Evolutionary conservation across 37 sponge, comb jelly and placozoan species (phyloP), one percentile per base, ranked within the genome.

Genomic region (Axinella damicornis): DNA sequence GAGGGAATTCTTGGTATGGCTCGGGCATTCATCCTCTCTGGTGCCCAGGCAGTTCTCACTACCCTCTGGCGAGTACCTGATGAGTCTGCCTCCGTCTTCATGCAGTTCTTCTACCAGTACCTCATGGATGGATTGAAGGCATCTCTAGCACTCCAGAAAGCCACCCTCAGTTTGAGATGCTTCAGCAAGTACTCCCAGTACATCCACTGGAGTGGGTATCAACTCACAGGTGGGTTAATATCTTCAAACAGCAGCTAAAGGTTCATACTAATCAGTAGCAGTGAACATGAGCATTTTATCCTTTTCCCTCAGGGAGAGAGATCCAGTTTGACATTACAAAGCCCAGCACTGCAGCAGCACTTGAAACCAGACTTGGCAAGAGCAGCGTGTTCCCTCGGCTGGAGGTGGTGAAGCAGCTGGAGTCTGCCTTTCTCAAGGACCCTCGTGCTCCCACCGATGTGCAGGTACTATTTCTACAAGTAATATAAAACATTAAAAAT

Each of bases 61-160:
- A 73, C 89, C 37, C 80, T 92, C 18, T 88, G 89, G 86, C 73
- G 83, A 32, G 90, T 92, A 17, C 92, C 92, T 5, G 95, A 95
- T 70, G 76, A 92, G 53, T 76, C 79, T 78, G 92, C 95, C 20
- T 27, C 57, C 34, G 63, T 83, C 36, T 92, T 95, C 83, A 91
- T 92, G 95, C 67, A 69, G 71, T 85, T 81, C 67, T 91, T 95
- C 71, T 95, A 95, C 70, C 89, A 80, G 34, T 88, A 85, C 70
- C 55, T 88, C 38, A 61, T 78, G 37, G 80, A 94, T 83, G 92
- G 89, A 2, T 33, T 67, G 20, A 34, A 72, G 24, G 76, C 73
- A 39, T 58, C 83, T 0, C 63, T 58, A n/a, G 86, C 95, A 17
- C 62, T 95, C 13, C 95, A 95, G 76, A 92, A 92, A 57, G 69